A percentile compares a stretch with the other conserved stretches of the same genome.
phyloP scores from a whole-genome alignment of 2,797 vertebrate species.

The Anas georgica region DNA sequence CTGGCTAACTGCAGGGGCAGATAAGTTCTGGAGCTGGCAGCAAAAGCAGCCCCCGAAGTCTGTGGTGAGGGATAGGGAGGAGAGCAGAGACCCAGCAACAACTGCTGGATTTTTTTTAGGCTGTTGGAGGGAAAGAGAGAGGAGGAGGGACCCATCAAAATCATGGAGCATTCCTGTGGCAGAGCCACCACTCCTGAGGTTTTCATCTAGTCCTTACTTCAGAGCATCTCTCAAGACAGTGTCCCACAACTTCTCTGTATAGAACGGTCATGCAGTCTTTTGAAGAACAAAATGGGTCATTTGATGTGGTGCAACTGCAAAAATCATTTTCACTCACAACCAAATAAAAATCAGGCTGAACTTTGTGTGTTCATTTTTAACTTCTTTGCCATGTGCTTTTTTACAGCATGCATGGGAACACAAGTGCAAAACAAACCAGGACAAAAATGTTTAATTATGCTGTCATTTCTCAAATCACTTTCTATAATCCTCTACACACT shows the following conservation, averaged over 20 bases:
- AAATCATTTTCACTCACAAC: not conserved
- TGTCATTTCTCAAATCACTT: not conserved
- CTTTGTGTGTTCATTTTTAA: not conserved
- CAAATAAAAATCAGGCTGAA: not conserved
- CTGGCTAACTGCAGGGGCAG: not conserved
- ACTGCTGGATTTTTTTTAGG: not conserved
- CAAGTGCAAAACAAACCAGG: not conserved
- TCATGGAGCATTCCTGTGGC: not conserved
- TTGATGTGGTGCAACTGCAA: not conserved
- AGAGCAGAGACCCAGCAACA: accelerated
- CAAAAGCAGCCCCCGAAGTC: not conserved
- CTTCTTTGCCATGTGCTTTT: not conserved
- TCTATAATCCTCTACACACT: not conserved
- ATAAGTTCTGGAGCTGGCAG: not conserved
- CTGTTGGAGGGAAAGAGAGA: not conserved
- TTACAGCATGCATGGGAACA: not conserved
- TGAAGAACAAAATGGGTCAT: not conserved
- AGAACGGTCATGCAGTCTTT: not conserved
- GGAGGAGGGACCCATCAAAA: not conserved
- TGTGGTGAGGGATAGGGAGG: not conserved
- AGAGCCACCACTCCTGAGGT: not conserved
- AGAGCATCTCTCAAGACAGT: not conserved
- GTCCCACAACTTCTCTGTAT: not conserved
- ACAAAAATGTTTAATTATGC: not conserved
- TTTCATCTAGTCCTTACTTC: not conserved